These are phyloP conservation scores for Medauroidea extradentata DNA, from an alignment of 1,140 invertebrate species.

Conservation along the genomic window DNA sequence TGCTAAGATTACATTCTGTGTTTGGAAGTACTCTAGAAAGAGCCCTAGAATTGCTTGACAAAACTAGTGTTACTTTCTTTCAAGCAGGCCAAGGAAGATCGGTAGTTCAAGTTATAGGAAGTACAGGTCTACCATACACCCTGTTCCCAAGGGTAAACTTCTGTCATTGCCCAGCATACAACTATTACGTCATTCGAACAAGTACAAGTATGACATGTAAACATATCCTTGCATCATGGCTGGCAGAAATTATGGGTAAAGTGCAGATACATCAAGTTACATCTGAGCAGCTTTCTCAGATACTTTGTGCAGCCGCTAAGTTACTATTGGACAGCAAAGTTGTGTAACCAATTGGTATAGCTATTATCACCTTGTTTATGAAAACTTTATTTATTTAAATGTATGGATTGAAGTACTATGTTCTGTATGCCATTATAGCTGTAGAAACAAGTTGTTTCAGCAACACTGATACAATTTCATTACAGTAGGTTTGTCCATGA, in stretches of 20 bases:
- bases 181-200: conserved; percentile 51
- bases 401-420: no score
- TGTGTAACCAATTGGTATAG: no score
- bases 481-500: no score
- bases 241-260: conserved; percentile 48
- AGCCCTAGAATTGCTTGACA: conserved; percentile 56
- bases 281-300: background rate
- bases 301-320: conserved; percentile 4
- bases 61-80: conserved; percentile 16
- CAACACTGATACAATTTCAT: no score
- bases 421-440: no score
- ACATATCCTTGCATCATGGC: conserved; percentile 57
- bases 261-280: background rate
- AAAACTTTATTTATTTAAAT: no score
- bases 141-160: conserved; percentile 58
- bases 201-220: conserved; percentile 54
- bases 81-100: conserved; percentile 21
- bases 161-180: conserved; percentile 55
- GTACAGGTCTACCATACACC: conserved; percentile 51
- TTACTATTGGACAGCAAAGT: no score
- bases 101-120: conserved; percentile 54
- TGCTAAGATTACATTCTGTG: conserved; percentile 49
- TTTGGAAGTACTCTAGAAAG: conserved; percentile 52
- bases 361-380: no score
- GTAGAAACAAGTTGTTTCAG: no score